These are phyloP conservation scores for Drosophila carrolli DNA, from an alignment of 1,140 invertebrate genomes.

Conservation along the genomic window DNA sequence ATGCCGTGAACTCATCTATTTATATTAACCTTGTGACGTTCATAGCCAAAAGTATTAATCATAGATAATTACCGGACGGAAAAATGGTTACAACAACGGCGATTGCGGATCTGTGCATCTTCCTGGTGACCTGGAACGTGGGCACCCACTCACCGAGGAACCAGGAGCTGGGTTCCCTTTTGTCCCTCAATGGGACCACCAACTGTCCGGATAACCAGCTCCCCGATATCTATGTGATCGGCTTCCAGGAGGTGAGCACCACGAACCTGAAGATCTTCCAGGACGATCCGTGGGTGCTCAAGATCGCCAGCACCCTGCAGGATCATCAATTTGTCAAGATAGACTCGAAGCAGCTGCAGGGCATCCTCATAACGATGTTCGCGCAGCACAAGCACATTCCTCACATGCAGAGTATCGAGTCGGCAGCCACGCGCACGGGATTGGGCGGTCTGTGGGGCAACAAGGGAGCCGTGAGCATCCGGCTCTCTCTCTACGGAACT, in stretches of 20 bases:
- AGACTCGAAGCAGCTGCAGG: slow-evolving; percentile 91
- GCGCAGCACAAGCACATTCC: slow-evolving; percentile 91
- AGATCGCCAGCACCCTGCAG: slow-evolving; percentile 85
- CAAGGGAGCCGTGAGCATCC: slow-evolving; percentile 95
- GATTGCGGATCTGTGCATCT: slow-evolving; percentile 86
- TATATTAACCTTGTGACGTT: slow-evolving; percentile 25
- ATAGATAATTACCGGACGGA: slow-evolving; percentile 49
- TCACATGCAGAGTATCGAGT: slow-evolving; percentile 92
- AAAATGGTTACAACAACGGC: slow-evolving; percentile 52
- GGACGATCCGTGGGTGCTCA: slow-evolving; percentile 93
- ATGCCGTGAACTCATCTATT: slow-evolving; percentile 42
- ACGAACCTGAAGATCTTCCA: slow-evolving; percentile 89
- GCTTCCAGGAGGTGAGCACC: slow-evolving; percentile 95
- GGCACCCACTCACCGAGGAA: slow-evolving; percentile 89
- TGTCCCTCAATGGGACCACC: slow-evolving; percentile 88
- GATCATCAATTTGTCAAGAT: slow-evolving; percentile 91
- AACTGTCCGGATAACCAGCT: slow-evolving; percentile 86
- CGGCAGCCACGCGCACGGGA: slow-evolving; percentile 94
- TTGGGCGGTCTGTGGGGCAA: slow-evolving; percentile 93
- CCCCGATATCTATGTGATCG: slow-evolving; percentile 93
- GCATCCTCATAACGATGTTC: slow-evolving; percentile 91
- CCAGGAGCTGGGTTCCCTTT: slow-evolving; percentile 88
- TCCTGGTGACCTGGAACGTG: slow-evolving; percentile 94
- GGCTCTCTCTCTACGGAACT: slow-evolving; percentile 93
- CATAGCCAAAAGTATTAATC: slow-evolving; percentile 42